phyloP scores from a whole-genome alignment of 37 sponge, comb jelly and placozoan species.

The Lycopodina hypogea region DNA sequence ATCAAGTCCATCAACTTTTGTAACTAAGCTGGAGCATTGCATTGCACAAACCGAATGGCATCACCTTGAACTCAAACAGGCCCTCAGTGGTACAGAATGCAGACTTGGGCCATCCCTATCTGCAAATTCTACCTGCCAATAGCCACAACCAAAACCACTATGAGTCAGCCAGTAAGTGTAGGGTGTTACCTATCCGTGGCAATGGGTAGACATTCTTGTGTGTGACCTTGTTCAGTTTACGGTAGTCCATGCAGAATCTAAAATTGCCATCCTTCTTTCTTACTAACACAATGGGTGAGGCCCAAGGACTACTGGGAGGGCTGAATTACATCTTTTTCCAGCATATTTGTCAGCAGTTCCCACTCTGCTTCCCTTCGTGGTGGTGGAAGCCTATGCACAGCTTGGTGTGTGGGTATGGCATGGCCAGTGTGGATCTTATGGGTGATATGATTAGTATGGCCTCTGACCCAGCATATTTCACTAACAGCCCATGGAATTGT shows the following conservation, averaged over 20 bases:
- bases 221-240: conserved; percentile 8
- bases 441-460: background rate
- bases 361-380: background rate
- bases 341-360: too few species aligned
- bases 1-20: conserved; percentile 38
- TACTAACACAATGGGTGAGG: too few species aligned
- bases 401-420: background rate
- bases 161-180: background rate
- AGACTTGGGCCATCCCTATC: background rate
- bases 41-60: too few species aligned
- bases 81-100: conserved; percentile 25
- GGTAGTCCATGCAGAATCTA: background rate
- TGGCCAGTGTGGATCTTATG: background rate
- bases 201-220: conserved; percentile 13
- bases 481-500: too few species aligned
- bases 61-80: too few species aligned
- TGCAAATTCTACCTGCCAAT: too few species aligned
- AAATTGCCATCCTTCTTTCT: conserved; percentile 1
- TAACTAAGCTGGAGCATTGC: too few species aligned
- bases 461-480: background rate
- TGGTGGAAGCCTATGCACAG: conserved; percentile 3
- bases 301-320: conserved; percentile 9
- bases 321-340: conserved; percentile 5
- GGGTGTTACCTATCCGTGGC: background rate
- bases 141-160: background rate